Conservation (phyloP, 2,797 vertebrate genomes). For the Buceros bicornis region DNA sequence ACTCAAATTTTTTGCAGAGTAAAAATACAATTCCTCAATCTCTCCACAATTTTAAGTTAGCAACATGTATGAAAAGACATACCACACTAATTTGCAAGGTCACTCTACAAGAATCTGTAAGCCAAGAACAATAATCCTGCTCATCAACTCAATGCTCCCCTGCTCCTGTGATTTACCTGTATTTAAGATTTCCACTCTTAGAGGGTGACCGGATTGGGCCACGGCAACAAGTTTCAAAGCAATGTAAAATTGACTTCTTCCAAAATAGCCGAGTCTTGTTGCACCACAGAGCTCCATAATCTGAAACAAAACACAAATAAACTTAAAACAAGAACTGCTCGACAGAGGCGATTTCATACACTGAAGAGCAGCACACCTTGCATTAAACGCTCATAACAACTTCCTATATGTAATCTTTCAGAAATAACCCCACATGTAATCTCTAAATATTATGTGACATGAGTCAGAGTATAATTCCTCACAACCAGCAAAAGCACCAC, state of each 20-base stretch:
- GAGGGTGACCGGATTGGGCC: conserved; percentile 94
- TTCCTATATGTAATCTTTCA: neutral
- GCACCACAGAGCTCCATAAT: conserved; percentile 98
- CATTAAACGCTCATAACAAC: neutral
- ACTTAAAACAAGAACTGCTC: neutral
- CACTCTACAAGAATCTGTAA: neutral
- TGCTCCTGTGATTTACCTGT: conserved; percentile 84
- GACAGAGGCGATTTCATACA: neutral
- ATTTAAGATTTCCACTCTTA: conserved; percentile 97
- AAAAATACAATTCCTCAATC: neutral
- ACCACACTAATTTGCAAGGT: neutral
- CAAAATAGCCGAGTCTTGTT: conserved; percentile 96
- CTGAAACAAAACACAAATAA: conserved; percentile 79
- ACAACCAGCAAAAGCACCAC: neutral
- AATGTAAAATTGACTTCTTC: conserved; percentile 99
- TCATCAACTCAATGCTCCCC: neutral
- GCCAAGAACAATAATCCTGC: neutral
- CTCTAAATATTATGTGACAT: neutral
- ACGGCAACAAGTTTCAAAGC: conserved; percentile 98
- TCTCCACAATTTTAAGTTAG: neutral
- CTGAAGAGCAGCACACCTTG: neutral
- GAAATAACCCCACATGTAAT: neutral
- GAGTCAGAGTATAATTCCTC: neutral
- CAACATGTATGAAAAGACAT: neutral
- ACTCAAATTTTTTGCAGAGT: neutral